These are phyloP conservation scores for Tachysurus vachellii DNA, from an alignment of 2,113 vertebrate genomes.

Conservation along the genomic window DNA sequence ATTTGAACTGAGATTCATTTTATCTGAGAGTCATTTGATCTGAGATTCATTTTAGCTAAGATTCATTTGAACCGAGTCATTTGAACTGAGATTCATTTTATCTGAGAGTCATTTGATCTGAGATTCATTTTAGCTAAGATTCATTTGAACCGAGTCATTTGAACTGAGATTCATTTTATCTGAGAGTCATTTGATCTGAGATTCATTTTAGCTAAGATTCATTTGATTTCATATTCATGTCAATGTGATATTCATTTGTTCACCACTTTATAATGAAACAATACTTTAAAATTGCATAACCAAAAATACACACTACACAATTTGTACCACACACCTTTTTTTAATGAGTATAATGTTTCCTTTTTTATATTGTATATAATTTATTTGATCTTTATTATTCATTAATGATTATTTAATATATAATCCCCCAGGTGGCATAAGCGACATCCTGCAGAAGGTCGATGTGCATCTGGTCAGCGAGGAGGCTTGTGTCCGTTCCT, in stretches of 20 bases:
- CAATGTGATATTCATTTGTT: too few species aligned
- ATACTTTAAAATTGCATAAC: neutral
- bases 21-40: neutral
- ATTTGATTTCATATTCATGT: too few species aligned
- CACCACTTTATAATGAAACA: neutral
- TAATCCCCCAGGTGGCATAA: slow-evolving; percentile 71
- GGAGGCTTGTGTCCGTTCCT: slow-evolving; percentile 81
- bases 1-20: neutral
- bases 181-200: too few species aligned
- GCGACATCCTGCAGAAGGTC: slow-evolving; percentile 83
- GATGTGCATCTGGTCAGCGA: slow-evolving; percentile 84
- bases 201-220: too few species aligned
- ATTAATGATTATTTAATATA: neutral
- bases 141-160: too few species aligned
- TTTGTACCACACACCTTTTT: too few species aligned
- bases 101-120: neutral
- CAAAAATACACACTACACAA: too few species aligned
- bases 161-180: too few species aligned
- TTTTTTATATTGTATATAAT: neutral
- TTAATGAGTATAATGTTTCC: neutral
- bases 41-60: neutral
- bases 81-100: neutral
- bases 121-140: too few species aligned
- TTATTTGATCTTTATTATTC: neutral
- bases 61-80: neutral